A percentile compares a stretch with the other conserved stretches of the same genome.
phyloP scores from a whole-genome alignment of 2,797 vertebrate species.

The Sebastes vulpes region DNA sequence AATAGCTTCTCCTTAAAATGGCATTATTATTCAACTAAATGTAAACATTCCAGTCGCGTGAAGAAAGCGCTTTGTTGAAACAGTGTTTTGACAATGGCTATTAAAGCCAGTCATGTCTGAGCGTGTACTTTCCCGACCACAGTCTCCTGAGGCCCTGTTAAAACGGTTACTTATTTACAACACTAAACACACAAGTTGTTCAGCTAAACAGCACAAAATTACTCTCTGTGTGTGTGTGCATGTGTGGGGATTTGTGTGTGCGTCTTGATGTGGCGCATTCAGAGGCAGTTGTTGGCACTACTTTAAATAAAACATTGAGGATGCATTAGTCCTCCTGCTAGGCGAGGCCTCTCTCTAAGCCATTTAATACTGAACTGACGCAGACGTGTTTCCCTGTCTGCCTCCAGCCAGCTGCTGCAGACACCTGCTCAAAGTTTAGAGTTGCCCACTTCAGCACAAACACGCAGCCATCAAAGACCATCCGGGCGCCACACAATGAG shows the following conservation, averaged over 20 bases:
- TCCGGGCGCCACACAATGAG: conserved; percentile 74
- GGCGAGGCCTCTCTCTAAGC: conserved; percentile 66
- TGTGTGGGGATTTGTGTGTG: conserved; percentile 30
- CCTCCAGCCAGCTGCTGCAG: conserved; percentile 82
- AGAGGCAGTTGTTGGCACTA: conserved; percentile 61
- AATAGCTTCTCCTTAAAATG: conserved; percentile 67
- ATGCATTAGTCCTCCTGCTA: conserved; percentile 77
- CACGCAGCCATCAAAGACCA: conserved; percentile 77
- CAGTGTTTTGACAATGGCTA: conserved; percentile 74
- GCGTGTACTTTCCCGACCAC: conserved; percentile 60
- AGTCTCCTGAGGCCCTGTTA: conserved; percentile 75
- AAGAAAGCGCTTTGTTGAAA: conserved; percentile 63
- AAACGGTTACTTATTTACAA: conserved; percentile 84
- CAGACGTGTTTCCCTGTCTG: conserved; percentile 73
- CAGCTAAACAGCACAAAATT: conserved; percentile 76
- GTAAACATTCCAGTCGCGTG: conserved; percentile 77
- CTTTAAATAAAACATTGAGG: conserved; percentile 79
- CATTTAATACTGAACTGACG: conserved; percentile 76
- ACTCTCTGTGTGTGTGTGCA: conserved; percentile 29
- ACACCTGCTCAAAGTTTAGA: conserved; percentile 84
- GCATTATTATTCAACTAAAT: conserved; percentile 74
- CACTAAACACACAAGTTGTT: conserved; percentile 83
- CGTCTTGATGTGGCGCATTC: conserved; percentile 48
- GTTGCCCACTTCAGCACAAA: conserved; percentile 77
- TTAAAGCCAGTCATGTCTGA: conserved; percentile 73